Evolutionary conservation across 2,113 vertebrate species (phyloP).

Genomic region (Oophaga pumilio): DNA sequence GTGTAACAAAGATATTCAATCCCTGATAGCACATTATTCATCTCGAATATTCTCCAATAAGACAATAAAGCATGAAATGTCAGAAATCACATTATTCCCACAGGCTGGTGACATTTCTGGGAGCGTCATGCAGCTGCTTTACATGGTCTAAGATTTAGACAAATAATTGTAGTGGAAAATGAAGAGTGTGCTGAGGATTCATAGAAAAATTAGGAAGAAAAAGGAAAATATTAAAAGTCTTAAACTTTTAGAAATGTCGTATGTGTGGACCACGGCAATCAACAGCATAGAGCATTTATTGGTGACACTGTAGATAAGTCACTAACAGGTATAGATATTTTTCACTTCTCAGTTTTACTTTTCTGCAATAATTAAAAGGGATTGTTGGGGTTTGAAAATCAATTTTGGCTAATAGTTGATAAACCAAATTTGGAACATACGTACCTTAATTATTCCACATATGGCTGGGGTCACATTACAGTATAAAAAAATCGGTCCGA

Average conservation of each 20-base stretch:
- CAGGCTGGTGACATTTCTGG: slow-evolving; percentile 2
- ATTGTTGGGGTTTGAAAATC: no score
- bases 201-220: neutral
- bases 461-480: no score
- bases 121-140: neutral
- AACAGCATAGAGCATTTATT: neutral
- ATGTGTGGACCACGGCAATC: neutral
- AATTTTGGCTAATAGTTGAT: no score
- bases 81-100: slow-evolving; percentile 33
- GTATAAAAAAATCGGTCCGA: no score
- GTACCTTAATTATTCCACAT: no score
- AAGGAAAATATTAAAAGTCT: neutral
- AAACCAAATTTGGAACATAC: no score
- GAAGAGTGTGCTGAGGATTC: neutral
- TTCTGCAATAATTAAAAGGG: neutral
- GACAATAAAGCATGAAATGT: slow-evolving; percentile 46
- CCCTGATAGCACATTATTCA: slow-evolving; percentile 13
- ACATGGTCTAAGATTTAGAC: neutral
- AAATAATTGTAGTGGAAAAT: slow-evolving; percentile 28
- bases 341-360: neutral
- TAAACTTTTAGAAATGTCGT: neutral
- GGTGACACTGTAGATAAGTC: neutral
- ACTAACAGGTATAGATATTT: neutral
- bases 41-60: slow-evolving; percentile 21
- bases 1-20: slow-evolving; percentile 12